phyloP scores from a whole-genome alignment of 2,113 vertebrate species.

The Ptilorrhoa leucosticta region DNA sequence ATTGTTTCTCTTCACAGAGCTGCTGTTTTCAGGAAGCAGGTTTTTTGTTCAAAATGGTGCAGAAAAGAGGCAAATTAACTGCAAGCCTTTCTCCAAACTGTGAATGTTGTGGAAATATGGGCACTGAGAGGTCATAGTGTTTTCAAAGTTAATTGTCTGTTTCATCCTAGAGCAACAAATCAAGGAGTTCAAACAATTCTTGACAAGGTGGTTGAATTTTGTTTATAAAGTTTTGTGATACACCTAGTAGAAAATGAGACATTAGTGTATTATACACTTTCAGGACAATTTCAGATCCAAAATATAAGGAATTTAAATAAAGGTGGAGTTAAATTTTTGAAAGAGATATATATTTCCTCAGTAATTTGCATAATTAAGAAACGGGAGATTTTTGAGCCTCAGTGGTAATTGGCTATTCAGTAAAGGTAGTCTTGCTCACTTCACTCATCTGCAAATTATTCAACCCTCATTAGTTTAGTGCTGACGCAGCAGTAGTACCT shows the following conservation, averaged over 20 bases:
- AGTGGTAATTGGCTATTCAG: slow-evolving; percentile 1
- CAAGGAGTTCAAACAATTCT: neutral
- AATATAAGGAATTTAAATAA: neutral
- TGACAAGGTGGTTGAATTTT: neutral
- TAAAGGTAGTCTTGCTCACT: neutral
- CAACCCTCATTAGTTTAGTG: slow-evolving; percentile 1
- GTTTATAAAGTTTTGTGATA: neutral
- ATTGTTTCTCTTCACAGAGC: neutral
- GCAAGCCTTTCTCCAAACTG: neutral
- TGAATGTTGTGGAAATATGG: neutral
- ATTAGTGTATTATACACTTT: neutral
- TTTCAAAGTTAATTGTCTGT: neutral
- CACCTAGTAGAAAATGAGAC: neutral
- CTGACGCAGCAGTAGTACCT: neutral
- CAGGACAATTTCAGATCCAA: neutral
- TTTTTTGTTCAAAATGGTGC: neutral
- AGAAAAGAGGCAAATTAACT: neutral
- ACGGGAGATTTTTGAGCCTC: neutral
- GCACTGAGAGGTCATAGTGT: neutral
- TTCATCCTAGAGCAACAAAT: neutral
- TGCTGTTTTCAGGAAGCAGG: neutral
- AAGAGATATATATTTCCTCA: neutral
- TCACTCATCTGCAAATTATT: neutral
- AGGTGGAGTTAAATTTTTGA: neutral
- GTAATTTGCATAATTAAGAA: neutral